Conservation (phyloP, 1,140 invertebrate genomes). For the Penaeus chinensis region DNA sequence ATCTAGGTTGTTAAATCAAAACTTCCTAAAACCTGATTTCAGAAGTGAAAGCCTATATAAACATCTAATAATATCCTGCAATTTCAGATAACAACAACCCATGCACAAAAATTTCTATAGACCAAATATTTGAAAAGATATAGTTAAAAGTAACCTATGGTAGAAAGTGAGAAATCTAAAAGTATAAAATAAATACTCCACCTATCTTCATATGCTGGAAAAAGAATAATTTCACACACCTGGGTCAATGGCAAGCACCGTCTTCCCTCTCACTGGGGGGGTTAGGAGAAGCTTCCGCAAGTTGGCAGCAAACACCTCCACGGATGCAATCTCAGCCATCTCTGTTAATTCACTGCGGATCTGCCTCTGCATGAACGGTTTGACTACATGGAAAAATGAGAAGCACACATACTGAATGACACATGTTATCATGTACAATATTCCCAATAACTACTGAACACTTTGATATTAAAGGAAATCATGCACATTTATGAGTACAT, state of each 20-base stretch:
- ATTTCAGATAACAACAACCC: no score
- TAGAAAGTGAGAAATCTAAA: neutral
- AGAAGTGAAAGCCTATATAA: neutral
- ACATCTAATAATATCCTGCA: neutral
- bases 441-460: no score
- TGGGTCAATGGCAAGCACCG: constrained; percentile 87
- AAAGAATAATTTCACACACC: constrained; percentile 64
- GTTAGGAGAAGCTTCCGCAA: constrained; percentile 84
- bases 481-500: neutral
- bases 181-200: neutral
- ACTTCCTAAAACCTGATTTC: neutral
- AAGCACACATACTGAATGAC: constrained; percentile 32
- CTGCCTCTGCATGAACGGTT: constrained; percentile 76
- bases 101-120: no score
- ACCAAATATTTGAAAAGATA: no score
- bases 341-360: constrained; percentile 80
- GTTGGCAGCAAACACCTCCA: constrained; percentile 86
- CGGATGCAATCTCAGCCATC: constrained; percentile 81
- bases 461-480: no score
- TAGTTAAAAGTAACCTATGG: no score
- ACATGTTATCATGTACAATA: no score
- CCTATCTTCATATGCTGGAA: neutral
- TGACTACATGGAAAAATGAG: constrained; percentile 67
- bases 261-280: constrained; percentile 82
- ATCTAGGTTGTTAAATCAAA: no score